Evolutionary conservation across 2,888 invertebrate genomes (phyloP).

Genomic region (Tiliacea citrago): DNA sequence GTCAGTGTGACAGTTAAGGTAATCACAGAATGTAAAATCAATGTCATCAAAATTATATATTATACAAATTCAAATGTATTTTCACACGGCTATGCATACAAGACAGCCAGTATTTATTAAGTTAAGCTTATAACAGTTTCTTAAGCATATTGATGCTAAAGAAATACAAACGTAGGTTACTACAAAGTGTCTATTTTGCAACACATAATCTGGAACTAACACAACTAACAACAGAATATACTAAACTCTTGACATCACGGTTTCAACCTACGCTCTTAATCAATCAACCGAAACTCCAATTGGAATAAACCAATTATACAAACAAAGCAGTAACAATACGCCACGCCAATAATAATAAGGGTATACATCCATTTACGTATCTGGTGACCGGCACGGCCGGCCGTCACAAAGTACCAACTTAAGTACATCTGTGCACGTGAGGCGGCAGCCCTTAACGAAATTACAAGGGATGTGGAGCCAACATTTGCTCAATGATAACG

Average conservation of each 20-base stretch:
- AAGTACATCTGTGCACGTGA: conserved; percentile 58
- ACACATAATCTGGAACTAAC: background rate
- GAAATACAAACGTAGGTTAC: background rate
- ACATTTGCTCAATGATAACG: conserved; percentile 56
- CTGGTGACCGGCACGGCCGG: conserved; percentile 55
- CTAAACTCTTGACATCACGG: conserved; percentile 14
- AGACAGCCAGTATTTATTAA: background rate
- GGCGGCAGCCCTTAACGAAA: conserved; percentile 55
- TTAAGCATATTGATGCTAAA: too few relatives aligned
- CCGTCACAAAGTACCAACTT: conserved; percentile 53
- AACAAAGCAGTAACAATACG: conserved; percentile 54
- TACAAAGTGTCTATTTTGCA: background rate
- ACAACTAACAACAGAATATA: background rate
- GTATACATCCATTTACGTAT: conserved; percentile 55
- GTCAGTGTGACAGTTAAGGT: too few relatives aligned
- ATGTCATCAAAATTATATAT: too few relatives aligned
- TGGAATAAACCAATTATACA: conserved; percentile 57
- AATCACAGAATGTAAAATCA: too few relatives aligned
- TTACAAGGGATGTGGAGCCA: conserved; percentile 56
- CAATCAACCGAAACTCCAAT: conserved; percentile 41
- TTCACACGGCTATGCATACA: background rate
- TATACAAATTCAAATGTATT: too few relatives aligned
- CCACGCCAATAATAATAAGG: conserved; percentile 55
- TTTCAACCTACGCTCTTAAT: conserved; percentile 38
- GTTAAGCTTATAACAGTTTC: background rate